Conservation (phyloP, 2,797 vertebrate genomes). For the Falco cherrug region DNA sequence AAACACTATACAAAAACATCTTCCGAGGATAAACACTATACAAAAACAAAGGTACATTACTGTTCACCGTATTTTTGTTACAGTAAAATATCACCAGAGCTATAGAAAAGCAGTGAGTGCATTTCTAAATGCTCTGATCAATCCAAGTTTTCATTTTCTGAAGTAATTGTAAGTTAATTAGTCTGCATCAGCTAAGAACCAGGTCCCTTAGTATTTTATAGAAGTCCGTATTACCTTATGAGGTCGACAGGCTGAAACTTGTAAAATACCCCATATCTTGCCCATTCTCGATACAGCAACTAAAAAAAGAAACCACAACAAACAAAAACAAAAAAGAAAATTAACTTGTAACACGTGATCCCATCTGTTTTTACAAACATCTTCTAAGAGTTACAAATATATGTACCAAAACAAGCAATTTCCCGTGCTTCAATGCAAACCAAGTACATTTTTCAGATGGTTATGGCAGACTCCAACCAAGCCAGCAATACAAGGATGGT, state of each 20-base stretch:
- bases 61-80: background rate
- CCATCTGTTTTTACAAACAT: background rate
- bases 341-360: background rate
- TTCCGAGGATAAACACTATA: background rate
- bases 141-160: background rate
- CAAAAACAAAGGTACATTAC: background rate
- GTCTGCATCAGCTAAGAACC: background rate
- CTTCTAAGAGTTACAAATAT: background rate
- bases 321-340: background rate
- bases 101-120: background rate
- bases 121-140: background rate
- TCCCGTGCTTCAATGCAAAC: background rate
- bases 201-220: background rate
- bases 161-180: background rate
- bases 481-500: background rate
- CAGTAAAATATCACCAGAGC: background rate
- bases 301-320: conserved; percentile 50
- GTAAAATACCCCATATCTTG: conserved; percentile 94
- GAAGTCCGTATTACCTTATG: conserved; percentile 85
- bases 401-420: background rate
- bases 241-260: conserved; percentile 97
- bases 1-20: background rate
- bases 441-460: background rate
- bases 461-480: background rate
- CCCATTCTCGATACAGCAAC: conserved; percentile 96